Conservation (phyloP, 2,888 invertebrate genomes). For the Drosophila mimetica region DNA sequence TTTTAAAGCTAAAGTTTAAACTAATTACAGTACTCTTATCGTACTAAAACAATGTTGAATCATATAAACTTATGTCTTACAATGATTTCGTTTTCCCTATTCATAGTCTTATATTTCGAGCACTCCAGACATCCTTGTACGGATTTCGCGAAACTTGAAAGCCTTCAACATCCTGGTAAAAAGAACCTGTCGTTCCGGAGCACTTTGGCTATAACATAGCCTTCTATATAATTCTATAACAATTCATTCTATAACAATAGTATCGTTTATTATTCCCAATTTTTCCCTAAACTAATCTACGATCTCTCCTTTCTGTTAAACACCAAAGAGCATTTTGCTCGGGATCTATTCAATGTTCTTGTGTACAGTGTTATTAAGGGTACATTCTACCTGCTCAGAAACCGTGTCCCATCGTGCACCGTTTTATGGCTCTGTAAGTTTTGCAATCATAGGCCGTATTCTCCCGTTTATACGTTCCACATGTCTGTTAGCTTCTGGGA, state of each 20-base stretch:
- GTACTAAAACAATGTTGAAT: background rate
- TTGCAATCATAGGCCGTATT: background rate
- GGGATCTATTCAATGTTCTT: background rate
- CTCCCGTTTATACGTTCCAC: background rate
- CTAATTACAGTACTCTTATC: background rate
- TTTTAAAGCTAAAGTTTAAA: background rate
- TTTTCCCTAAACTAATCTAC: background rate
- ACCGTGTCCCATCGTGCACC: background rate
- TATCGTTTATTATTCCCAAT: too few relatives aligned
- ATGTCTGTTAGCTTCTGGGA: background rate
- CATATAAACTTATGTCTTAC: background rate
- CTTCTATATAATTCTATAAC: too few relatives aligned
- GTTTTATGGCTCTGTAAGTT: background rate
- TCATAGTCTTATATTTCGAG: background rate
- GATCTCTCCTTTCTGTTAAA: background rate
- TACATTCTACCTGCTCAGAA: too few relatives aligned
- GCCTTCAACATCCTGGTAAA: constrained; percentile 3
- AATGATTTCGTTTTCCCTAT: background rate
- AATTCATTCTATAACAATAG: too few relatives aligned
- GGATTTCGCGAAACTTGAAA: constrained; percentile 3
- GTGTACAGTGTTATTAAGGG: too few relatives aligned
- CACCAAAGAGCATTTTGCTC: background rate
- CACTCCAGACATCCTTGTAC: background rate
- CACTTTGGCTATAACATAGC: background rate
- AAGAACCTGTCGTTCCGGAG: constrained; percentile 2